Percentiles rank a stretch among this genome's conserved stretches.
Conservation (phyloP, 2,888 invertebrate genomes). For the Urechis unicinctus region DNA sequence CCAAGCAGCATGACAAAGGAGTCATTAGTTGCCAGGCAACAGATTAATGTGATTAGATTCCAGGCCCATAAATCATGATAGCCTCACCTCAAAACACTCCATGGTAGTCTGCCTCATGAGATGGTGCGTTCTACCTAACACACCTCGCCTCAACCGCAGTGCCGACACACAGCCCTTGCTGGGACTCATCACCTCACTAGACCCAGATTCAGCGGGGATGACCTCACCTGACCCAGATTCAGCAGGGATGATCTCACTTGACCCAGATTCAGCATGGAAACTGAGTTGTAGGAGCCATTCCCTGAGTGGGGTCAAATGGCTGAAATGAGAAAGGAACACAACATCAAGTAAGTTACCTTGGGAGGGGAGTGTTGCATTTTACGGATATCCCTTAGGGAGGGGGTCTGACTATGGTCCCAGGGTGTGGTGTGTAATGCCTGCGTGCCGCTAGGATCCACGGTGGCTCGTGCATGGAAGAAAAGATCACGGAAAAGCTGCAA, state of each 20-base stretch:
- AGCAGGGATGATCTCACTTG: too few relatives aligned
- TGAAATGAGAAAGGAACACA: slow-evolving; percentile 7
- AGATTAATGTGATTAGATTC: too few relatives aligned
- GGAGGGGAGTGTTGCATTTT: not conserved
- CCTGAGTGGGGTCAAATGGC: slow-evolving; percentile 10
- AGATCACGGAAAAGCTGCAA: not conserved
- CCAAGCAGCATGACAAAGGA: too few relatives aligned
- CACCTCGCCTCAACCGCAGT: too few relatives aligned
- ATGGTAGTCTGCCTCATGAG: slow-evolving; percentile 27
- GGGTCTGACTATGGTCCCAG: not conserved
- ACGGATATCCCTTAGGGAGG: not conserved
- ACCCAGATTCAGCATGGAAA: too few relatives aligned
- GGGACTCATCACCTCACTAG: too few relatives aligned
- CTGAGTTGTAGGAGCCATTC: slow-evolving; percentile 3
- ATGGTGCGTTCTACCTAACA: not conserved
- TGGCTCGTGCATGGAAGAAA: not conserved
- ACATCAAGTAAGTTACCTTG: not conserved
- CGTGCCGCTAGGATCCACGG: not conserved
- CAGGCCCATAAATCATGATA: too few relatives aligned
- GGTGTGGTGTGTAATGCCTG: not conserved
- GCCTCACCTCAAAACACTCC: slow-evolving; percentile 36
- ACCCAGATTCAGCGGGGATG: too few relatives aligned
- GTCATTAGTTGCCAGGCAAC: too few relatives aligned
- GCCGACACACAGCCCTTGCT: too few relatives aligned
- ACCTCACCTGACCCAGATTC: too few relatives aligned